Base-by-base conservation (phyloP, 2,797 vertebrate genomes). In the Xenopus petersii region DNA sequence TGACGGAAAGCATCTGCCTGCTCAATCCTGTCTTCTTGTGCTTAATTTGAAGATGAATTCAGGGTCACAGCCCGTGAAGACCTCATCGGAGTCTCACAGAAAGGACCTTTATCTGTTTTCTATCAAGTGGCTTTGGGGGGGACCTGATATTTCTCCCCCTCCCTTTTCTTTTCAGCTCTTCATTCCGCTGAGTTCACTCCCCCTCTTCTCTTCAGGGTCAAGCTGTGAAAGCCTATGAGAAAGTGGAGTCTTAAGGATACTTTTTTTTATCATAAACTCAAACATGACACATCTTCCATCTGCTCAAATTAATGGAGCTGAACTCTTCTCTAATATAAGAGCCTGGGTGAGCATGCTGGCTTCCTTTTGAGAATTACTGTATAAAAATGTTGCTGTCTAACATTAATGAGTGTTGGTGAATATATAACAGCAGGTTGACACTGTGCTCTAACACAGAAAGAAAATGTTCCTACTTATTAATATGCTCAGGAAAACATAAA, bases 101-200 rank as follows among this genome's bases (percentile, higher is more conserved):
- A 47, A 74, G 55, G 55, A 48, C 11, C 48, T 56, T 75, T 74
- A 68, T 79, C 71, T 74, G 73, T 68, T 76, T 47, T 65, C 10
- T 64, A 0, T 75, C 9, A 0, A 5, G n/a, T 72, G 74, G 55
- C 55, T 71, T 69, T 64, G 60, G 30, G 59, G 70, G 70, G 59
- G 21, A n/a, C 13, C 16, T 12, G 17, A 21, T 7, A 4, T 79
- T 33, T 61, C 21, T 47, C 47, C 60, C 16, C 15, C 11, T 47
- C 10, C n/a, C 65, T 55, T n/a, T 46, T 66, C 30, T 58, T 65
- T 17, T 8, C 2, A 30, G n/a, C 49, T 73, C 81, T 84, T 81
- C 84, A 86, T 87, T 80, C 85, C 82, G 74, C 75, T 65, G 61
- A 54, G 83, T 85, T 87, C 84, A 81, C 76, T 82, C 80, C 80